Evolutionary conservation across 1,140 invertebrate genomes (phyloP).

Genomic region (Aleiodes sp.): DNA sequence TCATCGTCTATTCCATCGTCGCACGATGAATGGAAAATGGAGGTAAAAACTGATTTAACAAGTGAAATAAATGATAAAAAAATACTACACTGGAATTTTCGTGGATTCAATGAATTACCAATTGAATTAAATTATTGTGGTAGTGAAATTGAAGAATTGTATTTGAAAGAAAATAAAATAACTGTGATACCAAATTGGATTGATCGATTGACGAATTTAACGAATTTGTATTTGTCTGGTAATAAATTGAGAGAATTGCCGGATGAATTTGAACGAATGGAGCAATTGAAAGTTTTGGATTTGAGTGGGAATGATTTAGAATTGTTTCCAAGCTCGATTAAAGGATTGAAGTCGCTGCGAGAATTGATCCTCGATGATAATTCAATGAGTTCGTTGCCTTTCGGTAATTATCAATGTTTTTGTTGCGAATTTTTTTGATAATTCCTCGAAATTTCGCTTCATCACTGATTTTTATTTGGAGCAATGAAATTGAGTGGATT

Average conservation of each 20-base stretch:
- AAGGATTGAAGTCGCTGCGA: slow-evolving; percentile 41
- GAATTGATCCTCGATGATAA: slow-evolving; percentile 50
- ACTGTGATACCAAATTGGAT: slow-evolving; percentile 52
- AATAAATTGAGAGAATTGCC: slow-evolving; percentile 51
- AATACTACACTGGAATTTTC: slow-evolving; percentile 58
- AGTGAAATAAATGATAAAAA: slow-evolving; percentile 50
- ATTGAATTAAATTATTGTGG: slow-evolving; percentile 44
- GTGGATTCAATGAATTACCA: slow-evolving; percentile 48
- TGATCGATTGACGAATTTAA: slow-evolving; percentile 49
- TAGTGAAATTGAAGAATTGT: slow-evolving; percentile 51
- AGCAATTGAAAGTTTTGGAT: slow-evolving; percentile 48
- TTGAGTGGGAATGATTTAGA: slow-evolving; percentile 50
- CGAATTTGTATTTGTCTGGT: slow-evolving; percentile 53
- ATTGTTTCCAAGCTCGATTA: slow-evolving; percentile 43
- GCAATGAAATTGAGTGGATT: too few species aligned
- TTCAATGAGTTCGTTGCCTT: slow-evolving; percentile 43
- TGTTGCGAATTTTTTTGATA: too few species aligned
- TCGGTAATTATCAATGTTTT: slow-evolving; percentile 44
- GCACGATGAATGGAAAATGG: not conserved
- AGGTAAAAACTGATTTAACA: slow-evolving; percentile 38
- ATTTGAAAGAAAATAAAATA: slow-evolving; percentile 56
- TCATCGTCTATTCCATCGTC: not conserved
- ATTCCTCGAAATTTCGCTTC: too few species aligned
- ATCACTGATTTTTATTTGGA: too few species aligned
- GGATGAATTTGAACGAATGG: slow-evolving; percentile 43